Evolutionary conservation across 2,888 invertebrate species (phyloP), one percentile per base, ranked within the genome.

Genomic region (Pristionchus fissidentatus): DNA sequence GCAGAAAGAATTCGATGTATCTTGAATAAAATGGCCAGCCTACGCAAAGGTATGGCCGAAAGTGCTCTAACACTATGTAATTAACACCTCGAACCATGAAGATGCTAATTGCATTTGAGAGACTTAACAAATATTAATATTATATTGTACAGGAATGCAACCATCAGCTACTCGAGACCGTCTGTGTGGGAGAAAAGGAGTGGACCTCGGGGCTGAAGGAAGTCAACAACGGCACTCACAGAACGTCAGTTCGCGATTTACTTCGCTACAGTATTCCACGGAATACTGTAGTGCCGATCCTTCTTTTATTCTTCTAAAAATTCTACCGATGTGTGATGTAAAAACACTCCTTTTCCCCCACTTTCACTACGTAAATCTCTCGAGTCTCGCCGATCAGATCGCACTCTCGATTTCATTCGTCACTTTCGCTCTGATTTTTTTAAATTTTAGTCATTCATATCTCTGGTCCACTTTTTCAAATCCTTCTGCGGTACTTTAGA

Each of bases 151-250:
- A 84, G 84, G 35, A 22, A 5, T 84, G 84, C 70, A 66, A 32
- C 7, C 66, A 83, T 41, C 70, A 84, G 15, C 78, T 78, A 13
- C 57, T 84, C 3, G 88, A 89, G 77, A 86, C 86, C n/a, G 88
- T 88, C 15, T 91, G 91, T 73, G 84, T 86, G 15, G 88, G 85
- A 3, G 85, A 87, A 22, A 83, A 85, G 26, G 89, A 90, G 83
- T 91, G 90, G 90, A 91, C 90, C 13, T 88, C 87, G 10, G 90
- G 89, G 1, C 84, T 90, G n/a, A 82, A 87, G 26, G 90, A 90
- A 75, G 84, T 87, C 41, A 91, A 89, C 85, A 91, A 91, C 80
- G 90, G 90, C 84, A 91, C 91, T 10, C 90, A 91, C 83, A 86
- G 87, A 84, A 88, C 87, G 87, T 88, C 43, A 29, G 85, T 46